Evolutionary conservation across 2,797 vertebrate genomes (phyloP).

Genomic region (Perodicticus potto): DNA sequence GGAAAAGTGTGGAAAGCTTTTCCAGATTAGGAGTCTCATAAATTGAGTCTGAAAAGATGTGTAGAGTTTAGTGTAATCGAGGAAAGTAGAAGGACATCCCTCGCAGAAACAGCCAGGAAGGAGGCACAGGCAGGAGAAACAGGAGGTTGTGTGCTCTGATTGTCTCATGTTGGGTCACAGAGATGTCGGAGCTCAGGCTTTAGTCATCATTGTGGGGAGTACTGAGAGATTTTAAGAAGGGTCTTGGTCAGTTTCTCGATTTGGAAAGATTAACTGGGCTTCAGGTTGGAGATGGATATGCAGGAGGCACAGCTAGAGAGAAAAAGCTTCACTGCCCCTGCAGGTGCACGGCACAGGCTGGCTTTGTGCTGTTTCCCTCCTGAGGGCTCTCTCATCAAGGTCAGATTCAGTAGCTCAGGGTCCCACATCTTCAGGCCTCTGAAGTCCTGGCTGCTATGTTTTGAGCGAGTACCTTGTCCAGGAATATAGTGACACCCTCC

Average conservation of each 20-base stretch:
- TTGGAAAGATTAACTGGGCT: neutral
- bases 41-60: neutral
- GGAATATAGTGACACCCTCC: fast-evolving
- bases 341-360: neutral
- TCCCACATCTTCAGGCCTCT: neutral
- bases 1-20: neutral
- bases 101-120: neutral
- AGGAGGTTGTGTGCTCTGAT: neutral
- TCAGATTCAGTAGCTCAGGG: neutral
- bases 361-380: neutral
- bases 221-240: neutral
- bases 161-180: neutral
- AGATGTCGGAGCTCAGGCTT: neutral
- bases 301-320: neutral
- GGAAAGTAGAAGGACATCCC: neutral
- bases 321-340: neutral
- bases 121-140: neutral
- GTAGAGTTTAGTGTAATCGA: neutral
- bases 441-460: neutral
- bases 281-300: neutral
- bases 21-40: neutral
- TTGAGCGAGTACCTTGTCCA: neutral
- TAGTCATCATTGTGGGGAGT: too few species aligned
- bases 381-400: neutral
- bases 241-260: neutral